Evolutionary conservation across 2,797 vertebrate genomes (phyloP), one percentile per base, ranked within the genome.

Genomic region (Hemitrygon akajei): DNA sequence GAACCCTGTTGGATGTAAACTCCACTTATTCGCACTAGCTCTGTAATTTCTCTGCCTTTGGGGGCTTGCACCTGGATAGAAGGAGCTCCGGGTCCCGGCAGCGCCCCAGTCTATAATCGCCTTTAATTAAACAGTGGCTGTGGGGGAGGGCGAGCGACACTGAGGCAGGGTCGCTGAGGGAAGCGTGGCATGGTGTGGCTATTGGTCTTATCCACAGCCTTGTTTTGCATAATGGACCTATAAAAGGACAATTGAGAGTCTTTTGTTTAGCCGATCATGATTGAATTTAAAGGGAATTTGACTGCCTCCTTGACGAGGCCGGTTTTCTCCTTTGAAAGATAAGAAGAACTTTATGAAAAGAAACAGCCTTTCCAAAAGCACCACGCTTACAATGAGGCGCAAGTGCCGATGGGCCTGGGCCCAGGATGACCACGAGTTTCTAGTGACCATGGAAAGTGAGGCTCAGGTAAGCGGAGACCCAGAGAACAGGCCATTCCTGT

Each of bases 31-130:
- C 94, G 94, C 86, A 10, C 93, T 93, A 94, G 66, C 94, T 75
- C 93, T 95, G 95, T 94, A 95, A 84, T 95, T 94, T 89, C 94
- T 95, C 95, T 94, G 94, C 94, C 89, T 66, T 22, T 91, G 89
- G 66, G 63, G 63, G 22, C n/a, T 91, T 89, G 94, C 95, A 94
- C 95, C 94, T 22, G 94, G 93, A 94, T 94, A 1, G 47, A 94
- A 94, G 95, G 47, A 93, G 94, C 93, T 94, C 77, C 80, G 12
- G 94, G 94, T n/a, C 94, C 92, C 84, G 16, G 86, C 63, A 14
- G 81, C 18, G 20, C 2, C 20, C 37, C 81, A 40, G 66, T 73
- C 9, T 75, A 56, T 56, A 92, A 92, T 75, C 91, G 10, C 14
- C 91, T 92, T 56, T 75, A 75, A 92, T 92, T 92, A 73, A 92